Evolutionary conservation across 2,888 invertebrate species (phyloP).

Genomic region (Ditylenchus weischeri): DNA sequence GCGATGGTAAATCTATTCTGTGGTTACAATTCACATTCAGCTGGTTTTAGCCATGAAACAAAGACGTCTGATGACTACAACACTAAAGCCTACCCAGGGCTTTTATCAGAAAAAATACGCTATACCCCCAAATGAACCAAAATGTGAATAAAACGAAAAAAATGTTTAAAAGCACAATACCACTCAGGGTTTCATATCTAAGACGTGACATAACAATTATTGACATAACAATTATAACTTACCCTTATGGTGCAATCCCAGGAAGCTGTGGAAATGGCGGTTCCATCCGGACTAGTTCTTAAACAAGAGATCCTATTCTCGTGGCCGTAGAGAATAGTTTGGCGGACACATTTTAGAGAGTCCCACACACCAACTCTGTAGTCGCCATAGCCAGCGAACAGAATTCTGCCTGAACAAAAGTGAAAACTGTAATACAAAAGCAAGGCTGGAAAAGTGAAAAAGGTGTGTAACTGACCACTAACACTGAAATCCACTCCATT

Average conservation of each 20-base stretch:
- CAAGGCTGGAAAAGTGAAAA: constrained; percentile 22
- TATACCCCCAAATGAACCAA: too few relatives aligned
- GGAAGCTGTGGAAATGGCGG: constrained; percentile 91
- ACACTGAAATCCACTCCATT: constrained; percentile 96
- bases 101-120: too few relatives aligned
- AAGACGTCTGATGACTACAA: too few relatives aligned
- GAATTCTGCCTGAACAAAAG: constrained; percentile 70
- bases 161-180: too few relatives aligned
- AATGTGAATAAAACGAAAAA: too few relatives aligned
- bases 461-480: constrained; percentile 68
- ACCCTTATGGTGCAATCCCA: constrained; percentile 91
- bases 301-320: constrained; percentile 59
- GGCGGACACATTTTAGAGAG: constrained; percentile 77
- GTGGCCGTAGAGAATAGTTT: constrained; percentile 57
- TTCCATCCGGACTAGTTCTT: constrained; percentile 86
- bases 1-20: too few relatives aligned
- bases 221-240: constrained; percentile 3
- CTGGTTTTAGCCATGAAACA: too few relatives aligned
- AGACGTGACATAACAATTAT: neutral
- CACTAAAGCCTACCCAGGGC: too few relatives aligned
- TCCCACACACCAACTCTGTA: constrained; percentile 99
- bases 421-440: too few relatives aligned
- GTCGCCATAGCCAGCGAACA: constrained; percentile 97
- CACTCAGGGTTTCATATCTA: too few relatives aligned
- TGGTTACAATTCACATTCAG: too few relatives aligned